Base-by-base conservation (phyloP, 1,140 invertebrate species). In the Drosophila repleta region DNA sequence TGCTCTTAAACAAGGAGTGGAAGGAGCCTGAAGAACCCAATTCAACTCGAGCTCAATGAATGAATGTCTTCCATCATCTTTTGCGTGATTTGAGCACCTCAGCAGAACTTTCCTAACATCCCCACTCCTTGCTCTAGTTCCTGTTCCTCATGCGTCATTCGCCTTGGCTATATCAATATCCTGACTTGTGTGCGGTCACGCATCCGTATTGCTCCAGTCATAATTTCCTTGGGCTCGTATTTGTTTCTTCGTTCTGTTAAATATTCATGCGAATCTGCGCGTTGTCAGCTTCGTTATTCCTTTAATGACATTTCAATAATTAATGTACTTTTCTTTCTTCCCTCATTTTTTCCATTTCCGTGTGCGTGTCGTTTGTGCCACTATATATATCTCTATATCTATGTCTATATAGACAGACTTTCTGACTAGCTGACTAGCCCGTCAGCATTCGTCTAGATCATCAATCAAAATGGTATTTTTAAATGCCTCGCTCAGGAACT, bases 261-360 rank as follows among this genome's bases (percentile, higher is more conserved):
- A 88, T 88, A 88, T 88, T 88, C 83, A 88, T 88, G 84, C 83
- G 83, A 87, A 87, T 87, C 79, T 83, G 83, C 46, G 72, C 67
- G 67, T 65, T 62, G 82, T 85, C 82, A 81, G 82, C 52, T 53
- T 26, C 82, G 77, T 87, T 87, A 17, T 71, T 55, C 65, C 82
- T 79, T 71, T 88, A 88, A 88, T 88, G 83, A 89, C 79, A 88
- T 89, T 88, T 88, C 83, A 88, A 88, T 88, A 88, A 88, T 88
- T 89, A 88, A 88, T 88, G 83, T 82, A 68, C 53, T 64, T 62
- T 46, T 46, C 20, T 63, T 62, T 45, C n/a, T 45, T 45, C 45
- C 45, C 55, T 51, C 76, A 61, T 83, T 65, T 63, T 68, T 79
- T 74, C 52, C 62, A 74, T 71, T 51, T 69, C 57, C 64, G 26